Percentiles rank a stretch among this genome's conserved stretches.
Conservation (phyloP, 2,797 vertebrate species). For the Rhincodon typus region DNA sequence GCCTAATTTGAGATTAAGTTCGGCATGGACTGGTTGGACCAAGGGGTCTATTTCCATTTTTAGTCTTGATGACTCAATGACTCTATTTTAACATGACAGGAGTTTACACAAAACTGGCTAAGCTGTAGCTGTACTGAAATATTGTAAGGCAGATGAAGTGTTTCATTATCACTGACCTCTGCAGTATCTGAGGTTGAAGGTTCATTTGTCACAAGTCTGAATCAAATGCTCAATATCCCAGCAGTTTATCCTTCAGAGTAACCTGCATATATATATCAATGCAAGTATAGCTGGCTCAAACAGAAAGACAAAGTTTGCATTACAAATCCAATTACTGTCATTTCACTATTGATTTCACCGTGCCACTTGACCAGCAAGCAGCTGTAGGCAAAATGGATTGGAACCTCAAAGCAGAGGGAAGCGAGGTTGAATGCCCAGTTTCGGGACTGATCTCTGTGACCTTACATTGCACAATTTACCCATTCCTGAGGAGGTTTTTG, state of each 20-base stretch:
- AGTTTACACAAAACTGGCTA: not conserved
- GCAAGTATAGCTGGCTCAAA: slow-evolving; percentile 17
- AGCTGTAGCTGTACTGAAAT: slow-evolving; percentile 4
- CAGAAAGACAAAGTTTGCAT: slow-evolving; percentile 23
- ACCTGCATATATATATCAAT: not conserved
- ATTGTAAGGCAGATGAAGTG: not conserved
- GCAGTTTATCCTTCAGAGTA: slow-evolving; percentile 6
- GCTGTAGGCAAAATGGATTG: not conserved
- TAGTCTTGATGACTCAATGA: too few species aligned
- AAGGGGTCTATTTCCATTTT: too few species aligned
- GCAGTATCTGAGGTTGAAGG: not conserved
- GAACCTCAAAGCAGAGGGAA: not conserved
- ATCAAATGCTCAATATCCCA: not conserved
- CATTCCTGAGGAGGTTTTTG: not conserved
- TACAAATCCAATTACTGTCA: slow-evolving; percentile 34
- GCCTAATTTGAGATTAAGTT: too few species aligned
- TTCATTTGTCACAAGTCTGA: not conserved
- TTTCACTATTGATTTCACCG: slow-evolving; percentile 26
- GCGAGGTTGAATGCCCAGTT: not conserved
- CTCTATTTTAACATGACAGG: not conserved
- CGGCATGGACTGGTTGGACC: too few species aligned
- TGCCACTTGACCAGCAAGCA: not conserved
- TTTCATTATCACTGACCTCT: slow-evolving; percentile 15
- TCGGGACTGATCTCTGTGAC: not conserved
- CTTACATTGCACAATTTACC: not conserved